Evolutionary conservation across 2,888 invertebrate genomes (phyloP), one percentile per base, ranked within the genome.

Genomic region (Sphaerolaimus hirsutus): DNA sequence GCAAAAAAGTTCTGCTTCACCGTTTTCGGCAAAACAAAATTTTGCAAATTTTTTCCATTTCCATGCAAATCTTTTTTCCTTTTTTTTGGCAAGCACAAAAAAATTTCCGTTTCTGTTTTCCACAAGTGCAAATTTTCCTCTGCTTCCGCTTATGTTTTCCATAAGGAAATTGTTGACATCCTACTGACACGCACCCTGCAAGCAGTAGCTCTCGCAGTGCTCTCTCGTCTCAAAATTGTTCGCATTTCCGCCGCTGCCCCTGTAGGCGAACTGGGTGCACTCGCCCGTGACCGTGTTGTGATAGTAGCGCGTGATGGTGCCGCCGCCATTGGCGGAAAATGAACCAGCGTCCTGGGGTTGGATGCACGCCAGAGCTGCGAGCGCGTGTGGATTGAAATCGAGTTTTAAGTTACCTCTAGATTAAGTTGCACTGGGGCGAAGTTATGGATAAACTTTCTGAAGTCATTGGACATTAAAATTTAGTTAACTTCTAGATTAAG

Each of bases 211-310:
- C 46, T 58, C 58, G 49, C 61, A 61, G 48, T 59, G 57, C 46
- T 59, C 58, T 50, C 59, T 58, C 14, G 58, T 55, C 46, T 59
- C 59, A 48, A 60, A 60, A 52, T 60, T 60, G 51, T 60, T 61
- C 25, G 57, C 55, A 45, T 61, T 61, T 44, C 60, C 60, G 49
- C 56, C 55, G 46, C 56, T 55, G 23, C 57, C 61, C 1, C 57
- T 57, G 49, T 61, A 61, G 51, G 56, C 58, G 54, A 61, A 61
- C 50, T 58, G 57, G 43, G 60, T 59, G 51, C 61, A 61, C 51
- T 58, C 59, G 43, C 60, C 61, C 23, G 61, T 58, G 47, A 58
- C 59, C 23, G 61, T 58, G 48, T 61, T 61, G 54, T 58, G 60
- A 57, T 58, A 61, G 59, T 59, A 61, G 12, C 61, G 54, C 47